Evolutionary conservation across 2,888 invertebrate genomes (phyloP).

Genomic region (Caenorhabditis auriculariae): DNA sequence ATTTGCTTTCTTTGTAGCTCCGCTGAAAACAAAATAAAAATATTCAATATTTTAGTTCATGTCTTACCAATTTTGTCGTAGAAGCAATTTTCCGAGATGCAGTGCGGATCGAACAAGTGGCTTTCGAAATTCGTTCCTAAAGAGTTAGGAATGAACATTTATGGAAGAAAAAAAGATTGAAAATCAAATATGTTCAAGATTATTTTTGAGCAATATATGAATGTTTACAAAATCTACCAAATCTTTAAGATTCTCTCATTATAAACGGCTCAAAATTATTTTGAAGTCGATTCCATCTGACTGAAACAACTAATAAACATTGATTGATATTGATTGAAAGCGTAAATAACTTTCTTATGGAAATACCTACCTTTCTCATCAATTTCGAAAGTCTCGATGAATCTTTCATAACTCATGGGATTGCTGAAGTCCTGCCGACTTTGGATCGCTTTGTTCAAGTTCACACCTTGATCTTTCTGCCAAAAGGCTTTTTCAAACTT

Average conservation of each 20-base stretch:
- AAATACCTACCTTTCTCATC: conserved; percentile 29
- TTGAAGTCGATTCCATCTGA: no score
- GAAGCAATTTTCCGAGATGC: conserved; percentile 39
- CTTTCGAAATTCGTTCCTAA: conserved; percentile 35
- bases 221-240: no score
- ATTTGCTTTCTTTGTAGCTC: conserved; percentile 29
- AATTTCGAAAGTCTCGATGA: conserved; percentile 40
- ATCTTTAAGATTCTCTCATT: no score
- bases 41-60: neutral
- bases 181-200: neutral
- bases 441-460: conserved; percentile 31
- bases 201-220: no score
- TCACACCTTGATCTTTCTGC: conserved; percentile 23
- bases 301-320: no score
- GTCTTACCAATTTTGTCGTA: conserved; percentile 31
- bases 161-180: neutral
- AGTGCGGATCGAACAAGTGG: conserved; percentile 37
- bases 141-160: neutral
- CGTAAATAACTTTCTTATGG: neutral
- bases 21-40: conserved; percentile 1
- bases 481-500: conserved; percentile 21
- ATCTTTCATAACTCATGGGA: conserved; percentile 43
- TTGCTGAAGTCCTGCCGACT: conserved; percentile 30
- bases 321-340: no score
- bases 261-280: no score